A percentile compares a stretch with the other conserved stretches of the same genome.
These are phyloP conservation scores for Synaphobranchus kaupii DNA, from an alignment of 2,797 vertebrate genomes.

Conservation along the genomic window DNA sequence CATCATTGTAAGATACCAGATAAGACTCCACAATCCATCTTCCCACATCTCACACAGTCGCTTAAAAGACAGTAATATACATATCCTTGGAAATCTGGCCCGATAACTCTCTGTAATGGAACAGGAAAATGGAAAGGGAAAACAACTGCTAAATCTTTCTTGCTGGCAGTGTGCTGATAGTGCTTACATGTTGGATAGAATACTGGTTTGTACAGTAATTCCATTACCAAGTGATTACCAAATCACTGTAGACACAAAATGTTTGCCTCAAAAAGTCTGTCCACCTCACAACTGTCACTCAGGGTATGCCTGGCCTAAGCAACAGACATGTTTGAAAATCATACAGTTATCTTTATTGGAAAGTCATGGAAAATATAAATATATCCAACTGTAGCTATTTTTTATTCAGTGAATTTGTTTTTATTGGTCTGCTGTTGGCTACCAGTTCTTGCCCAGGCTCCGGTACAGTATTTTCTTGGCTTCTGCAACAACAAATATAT, in stretches of 20 bases:
- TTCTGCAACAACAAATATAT: not conserved
- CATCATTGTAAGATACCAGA: too few species aligned
- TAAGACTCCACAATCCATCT: too few species aligned
- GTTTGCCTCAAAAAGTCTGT: not conserved
- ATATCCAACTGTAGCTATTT: too few species aligned
- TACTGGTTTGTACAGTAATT: not conserved
- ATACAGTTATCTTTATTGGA: not conserved
- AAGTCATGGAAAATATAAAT: too few species aligned
- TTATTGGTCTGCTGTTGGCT: slow-evolving; percentile 13
- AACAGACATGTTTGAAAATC: not conserved
- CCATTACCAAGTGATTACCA: too few species aligned
- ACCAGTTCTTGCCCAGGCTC: not conserved
- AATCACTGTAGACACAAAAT: not conserved
- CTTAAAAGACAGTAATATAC: too few species aligned
- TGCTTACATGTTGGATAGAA: not conserved
- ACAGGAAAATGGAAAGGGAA: not conserved
- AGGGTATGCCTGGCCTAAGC: not conserved
- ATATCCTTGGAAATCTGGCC: not conserved
- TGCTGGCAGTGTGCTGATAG: not conserved
- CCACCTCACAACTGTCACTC: not conserved
- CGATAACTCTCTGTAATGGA: not conserved
- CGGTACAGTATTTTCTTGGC: not conserved
- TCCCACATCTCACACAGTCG: too few species aligned
- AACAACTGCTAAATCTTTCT: not conserved
- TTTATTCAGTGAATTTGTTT: not conserved